phyloP scores from a whole-genome alignment of 2,113 vertebrate species.

The Sapayoa aenigma region DNA sequence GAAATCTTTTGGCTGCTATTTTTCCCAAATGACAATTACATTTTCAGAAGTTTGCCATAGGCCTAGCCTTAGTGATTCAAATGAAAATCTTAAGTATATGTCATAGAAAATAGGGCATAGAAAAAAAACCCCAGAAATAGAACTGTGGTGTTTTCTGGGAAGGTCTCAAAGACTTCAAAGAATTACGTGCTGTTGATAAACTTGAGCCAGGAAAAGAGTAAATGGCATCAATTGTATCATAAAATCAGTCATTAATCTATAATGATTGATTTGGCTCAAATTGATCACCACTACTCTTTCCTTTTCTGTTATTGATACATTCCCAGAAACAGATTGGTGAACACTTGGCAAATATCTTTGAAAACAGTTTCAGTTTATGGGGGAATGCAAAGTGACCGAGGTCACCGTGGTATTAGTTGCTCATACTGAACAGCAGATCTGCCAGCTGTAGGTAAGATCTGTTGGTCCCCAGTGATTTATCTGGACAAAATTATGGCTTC shows the following conservation, averaged over 20 bases:
- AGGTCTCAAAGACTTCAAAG: not conserved
- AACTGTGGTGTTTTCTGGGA: not conserved
- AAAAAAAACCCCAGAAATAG: not conserved
- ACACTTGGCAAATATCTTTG: not conserved
- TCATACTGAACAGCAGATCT: not conserved
- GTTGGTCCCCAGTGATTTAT: not conserved
- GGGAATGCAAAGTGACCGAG: not conserved
- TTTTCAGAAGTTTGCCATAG: not conserved
- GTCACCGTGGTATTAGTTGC: not conserved
- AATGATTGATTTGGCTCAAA: not conserved
- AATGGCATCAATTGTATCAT: not conserved
- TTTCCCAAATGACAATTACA: not conserved
- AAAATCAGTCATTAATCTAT: not conserved
- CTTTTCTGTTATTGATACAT: not conserved
- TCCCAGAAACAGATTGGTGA: not conserved
- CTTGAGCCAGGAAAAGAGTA: not conserved
- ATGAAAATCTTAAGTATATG: not conserved
- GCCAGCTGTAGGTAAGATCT: not conserved
- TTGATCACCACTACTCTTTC: not conserved
- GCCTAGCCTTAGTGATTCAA: not conserved
- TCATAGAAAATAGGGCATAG: not conserved
- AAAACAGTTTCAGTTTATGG: not conserved
- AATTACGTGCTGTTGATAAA: not conserved
- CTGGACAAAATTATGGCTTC: not conserved
- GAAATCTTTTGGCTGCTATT: not conserved